These are phyloP conservation scores for Ophion ellenae DNA, from an alignment of 2,888 invertebrate genomes.

Conservation along the genomic window DNA sequence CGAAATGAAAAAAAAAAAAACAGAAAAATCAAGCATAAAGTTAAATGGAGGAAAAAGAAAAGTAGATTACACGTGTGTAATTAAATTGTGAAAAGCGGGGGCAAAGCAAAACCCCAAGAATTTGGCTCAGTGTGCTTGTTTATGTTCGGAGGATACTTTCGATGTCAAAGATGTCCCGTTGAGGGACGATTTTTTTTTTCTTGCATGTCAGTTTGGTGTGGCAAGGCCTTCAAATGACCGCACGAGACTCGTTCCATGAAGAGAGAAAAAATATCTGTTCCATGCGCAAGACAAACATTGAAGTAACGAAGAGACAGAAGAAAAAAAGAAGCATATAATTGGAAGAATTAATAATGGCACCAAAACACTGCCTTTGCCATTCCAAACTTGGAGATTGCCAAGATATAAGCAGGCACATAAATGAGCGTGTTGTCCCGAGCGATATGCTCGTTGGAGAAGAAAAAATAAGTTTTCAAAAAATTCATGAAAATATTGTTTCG, in stretches of 20 bases:
- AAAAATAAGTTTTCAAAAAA: constrained; percentile 19
- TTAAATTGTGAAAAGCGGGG: constrained; percentile 44
- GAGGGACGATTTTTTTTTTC: constrained; percentile 49
- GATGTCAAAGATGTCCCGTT: constrained; percentile 60
- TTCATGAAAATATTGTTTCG: constrained; percentile 9
- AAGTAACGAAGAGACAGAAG: not conserved
- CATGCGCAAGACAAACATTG: not conserved
- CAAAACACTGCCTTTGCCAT: constrained; percentile 89
- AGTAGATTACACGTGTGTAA: not conserved
- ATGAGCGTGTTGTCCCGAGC: constrained; percentile 75
- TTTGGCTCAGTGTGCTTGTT: constrained; percentile 85
- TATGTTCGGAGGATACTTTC: constrained; percentile 77
- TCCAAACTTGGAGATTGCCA: constrained; percentile 89
- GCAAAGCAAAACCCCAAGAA: constrained; percentile 57
- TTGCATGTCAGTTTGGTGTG: constrained; percentile 84
- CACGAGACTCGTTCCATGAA: constrained; percentile 72
- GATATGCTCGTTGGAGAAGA: constrained; percentile 53
- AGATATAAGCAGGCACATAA: constrained; percentile 86
- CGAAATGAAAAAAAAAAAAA: constrained; percentile 28
- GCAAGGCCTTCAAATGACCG: constrained; percentile 84
- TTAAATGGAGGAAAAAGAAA: constrained; percentile 18
- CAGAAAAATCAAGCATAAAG: constrained; percentile 19
- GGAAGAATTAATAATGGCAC: constrained; percentile 84
- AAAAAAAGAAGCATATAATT: constrained; percentile 45
- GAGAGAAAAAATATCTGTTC: constrained; percentile 30